Base-by-base conservation (phyloP, 2,888 invertebrate genomes). In the Scaptomyza parva region DNA sequence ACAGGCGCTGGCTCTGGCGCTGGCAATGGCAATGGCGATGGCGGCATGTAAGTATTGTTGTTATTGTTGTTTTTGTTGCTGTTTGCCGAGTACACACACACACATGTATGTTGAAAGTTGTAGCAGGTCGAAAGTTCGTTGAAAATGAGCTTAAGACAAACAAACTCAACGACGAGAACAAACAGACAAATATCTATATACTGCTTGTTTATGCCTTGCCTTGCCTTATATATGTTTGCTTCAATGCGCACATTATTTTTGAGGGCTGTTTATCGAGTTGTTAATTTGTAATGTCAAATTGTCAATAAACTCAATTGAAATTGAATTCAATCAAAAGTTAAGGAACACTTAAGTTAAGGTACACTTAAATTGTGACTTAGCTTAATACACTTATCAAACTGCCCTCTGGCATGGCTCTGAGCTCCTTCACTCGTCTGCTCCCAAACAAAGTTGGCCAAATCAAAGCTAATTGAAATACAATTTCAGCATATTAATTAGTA, bases 131-230 rank as follows among this genome's bases (percentile, higher is more conserved):
- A 40, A 53, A 28, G 20, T 37, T 30, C 28, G 20, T 20, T 54
- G 51, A 60, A 61, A 65, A 47, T 54, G 26, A 57, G 71, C 75
- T 70, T 28, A 85, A 78, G 58, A 65, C 78, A 81, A 77, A 74
- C 64, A 81, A 66, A 67, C 66, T 17, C 8, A 8, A 12, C 39
- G 63, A 62, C n/a, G n/a, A n/a, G n/a, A n/a, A n/a, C 48, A 43
- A n/a, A 28, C 20, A 47, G 9, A 26, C 28, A 24, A 24, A 24
- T 24, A 2, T 7, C 24, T 28, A 18, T 28, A 41, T 24, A 39
- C 48, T 40, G 35, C 45, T 44, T 64, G 64, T n/a, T 39, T 37
- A 50, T 43, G 14, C 20, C 26, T 24, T 22, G 20, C 41, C n/a
- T 22, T 18, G n/a, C 41, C n/a, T 22, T 18, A 11, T 33, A 22